Percentiles rank a stretch among this genome's conserved stretches.
Conservation (phyloP, 1,140 invertebrate genomes). For the Sitobion miscanthi region DNA sequence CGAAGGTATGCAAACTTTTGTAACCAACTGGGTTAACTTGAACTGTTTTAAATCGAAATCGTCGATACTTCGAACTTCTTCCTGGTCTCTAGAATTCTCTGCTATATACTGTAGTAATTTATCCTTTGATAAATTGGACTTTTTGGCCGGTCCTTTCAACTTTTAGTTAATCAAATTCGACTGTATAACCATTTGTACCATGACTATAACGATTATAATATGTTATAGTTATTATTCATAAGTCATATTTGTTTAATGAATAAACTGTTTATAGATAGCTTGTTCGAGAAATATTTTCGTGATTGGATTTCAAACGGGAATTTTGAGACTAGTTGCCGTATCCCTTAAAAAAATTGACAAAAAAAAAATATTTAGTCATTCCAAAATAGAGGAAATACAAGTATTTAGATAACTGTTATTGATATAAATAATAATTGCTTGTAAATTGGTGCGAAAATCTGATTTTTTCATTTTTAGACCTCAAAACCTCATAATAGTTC, state of each 20-base stretch:
- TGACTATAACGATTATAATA: not conserved
- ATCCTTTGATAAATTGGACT: no score
- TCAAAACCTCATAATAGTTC: constrained; percentile 72
- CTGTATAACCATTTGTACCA: no score
- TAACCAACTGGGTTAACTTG: no score
- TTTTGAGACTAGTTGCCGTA: constrained; percentile 68
- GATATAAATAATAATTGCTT: not conserved
- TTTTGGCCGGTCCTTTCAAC: no score
- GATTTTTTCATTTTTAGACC: constrained; percentile 61
- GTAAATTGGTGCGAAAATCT: not conserved
- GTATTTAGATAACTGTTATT: constrained; percentile 28
- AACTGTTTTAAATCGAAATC: no score
- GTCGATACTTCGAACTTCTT: no score
- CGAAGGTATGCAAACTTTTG: constrained; percentile 64
- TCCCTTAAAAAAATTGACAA: not conserved
- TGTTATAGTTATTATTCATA: not conserved
- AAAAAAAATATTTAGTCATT: not conserved
- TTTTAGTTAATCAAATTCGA: no score
- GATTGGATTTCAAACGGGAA: constrained; percentile 76
- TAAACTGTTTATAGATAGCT: not conserved
- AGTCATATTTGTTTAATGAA: not conserved
- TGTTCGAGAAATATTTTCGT: constrained; percentile 69
- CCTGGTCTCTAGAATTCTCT: no score
- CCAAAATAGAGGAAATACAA: constrained; percentile 14
- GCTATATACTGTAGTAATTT: no score